phyloP scores from a whole-genome alignment of 2,113 vertebrate species.

The Bolborhynchus lineola region DNA sequence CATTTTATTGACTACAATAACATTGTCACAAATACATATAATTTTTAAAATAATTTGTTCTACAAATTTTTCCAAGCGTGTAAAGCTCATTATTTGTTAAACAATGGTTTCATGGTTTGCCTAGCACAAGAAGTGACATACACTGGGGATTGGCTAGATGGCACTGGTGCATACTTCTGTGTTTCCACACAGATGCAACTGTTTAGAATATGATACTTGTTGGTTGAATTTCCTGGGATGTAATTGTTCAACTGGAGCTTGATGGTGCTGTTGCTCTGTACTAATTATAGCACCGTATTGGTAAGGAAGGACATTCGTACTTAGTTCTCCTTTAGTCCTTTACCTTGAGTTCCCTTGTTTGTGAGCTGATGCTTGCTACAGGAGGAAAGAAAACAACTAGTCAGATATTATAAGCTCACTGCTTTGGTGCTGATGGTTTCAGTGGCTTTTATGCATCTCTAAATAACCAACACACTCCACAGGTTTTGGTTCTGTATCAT shows the following conservation, averaged over 20 bases:
- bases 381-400: background rate
- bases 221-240: slow-evolving; percentile 19
- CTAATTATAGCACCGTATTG: background rate
- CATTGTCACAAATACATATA: accelerated
- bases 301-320: background rate
- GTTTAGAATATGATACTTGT: background rate
- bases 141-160: slow-evolving; percentile 48
- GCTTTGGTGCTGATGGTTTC: background rate
- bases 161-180: slow-evolving; percentile 54
- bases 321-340: background rate
- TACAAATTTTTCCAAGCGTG: background rate
- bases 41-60: background rate
- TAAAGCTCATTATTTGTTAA: background rate
- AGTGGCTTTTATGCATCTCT: background rate
- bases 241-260: slow-evolving; percentile 48
- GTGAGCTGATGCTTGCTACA: background rate
- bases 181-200: background rate
- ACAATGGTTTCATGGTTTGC: background rate
- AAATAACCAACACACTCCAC: background rate
- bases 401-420: background rate
- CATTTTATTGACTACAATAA: background rate
- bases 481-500: background rate
- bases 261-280: slow-evolving; percentile 64
- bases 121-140: background rate
- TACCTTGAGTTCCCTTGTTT: background rate